Evolutionary conservation across 2,113 vertebrate species (phyloP), one percentile per base, ranked within the genome.

Genomic region (human): DNA sequence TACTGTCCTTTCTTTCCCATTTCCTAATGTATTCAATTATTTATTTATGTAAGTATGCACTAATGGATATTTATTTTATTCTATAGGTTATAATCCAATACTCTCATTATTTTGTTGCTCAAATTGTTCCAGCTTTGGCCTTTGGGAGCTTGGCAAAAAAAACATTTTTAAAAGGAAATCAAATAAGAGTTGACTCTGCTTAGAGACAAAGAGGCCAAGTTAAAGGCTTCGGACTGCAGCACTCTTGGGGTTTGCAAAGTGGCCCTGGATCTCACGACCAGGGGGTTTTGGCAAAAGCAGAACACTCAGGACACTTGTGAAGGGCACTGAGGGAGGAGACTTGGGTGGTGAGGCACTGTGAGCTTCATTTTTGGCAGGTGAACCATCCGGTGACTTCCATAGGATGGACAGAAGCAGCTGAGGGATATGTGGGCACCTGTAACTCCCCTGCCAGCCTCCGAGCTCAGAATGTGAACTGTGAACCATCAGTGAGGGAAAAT

Each of bases 21-120:
- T 81, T 92, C 52, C 38, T 75, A 86, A 96, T 50, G 20, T 40
- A 91, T 73, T 90, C 89, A 94, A 89, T 96, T 95, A 91, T 94
- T 96, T 93, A 96, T 79, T 95, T 89, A 93, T 94, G 61, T 78
- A 94, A 95, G 75, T 78, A 92, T 72, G 22, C 20, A 81, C 72
- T 78, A 52, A 38, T 75, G 9, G 1, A 76, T 93, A 95, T 55
- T 55, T 79, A 50, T 87, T 93, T 96, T 68, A 55, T 80, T 55
- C 45, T 83, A 55, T 68, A 64, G 48, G 61, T 78, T 89, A 48
- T n/a, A 88, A 88, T 59, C 52, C 72, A 94, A 32, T 87, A 57
- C 7, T 88, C 59, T 96, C 38, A 48, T 78, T 90, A 90, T 76
- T 81, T 76, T 93, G 72, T 57, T 64, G 22, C 76, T 96, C 85